Conservation (phyloP, 2,888 invertebrate species). For the Xanthorhoe spadicearia region DNA sequence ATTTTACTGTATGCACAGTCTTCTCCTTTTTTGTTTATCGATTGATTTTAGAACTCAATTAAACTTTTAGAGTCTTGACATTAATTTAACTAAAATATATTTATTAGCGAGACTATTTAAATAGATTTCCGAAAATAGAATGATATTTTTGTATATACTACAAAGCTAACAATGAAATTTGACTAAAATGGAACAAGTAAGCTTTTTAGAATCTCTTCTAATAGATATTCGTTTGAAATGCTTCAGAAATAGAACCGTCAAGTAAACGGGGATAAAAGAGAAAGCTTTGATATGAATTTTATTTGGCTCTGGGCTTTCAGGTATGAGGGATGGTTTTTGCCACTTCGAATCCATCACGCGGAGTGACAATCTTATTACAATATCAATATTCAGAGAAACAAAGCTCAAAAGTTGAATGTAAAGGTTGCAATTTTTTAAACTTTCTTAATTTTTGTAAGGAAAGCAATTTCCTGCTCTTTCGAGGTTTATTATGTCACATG, state of each 20-base stretch:
- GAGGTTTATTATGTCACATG: no score
- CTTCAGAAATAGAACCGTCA: neutral
- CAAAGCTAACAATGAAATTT: neutral
- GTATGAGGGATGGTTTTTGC: constrained; percentile 26
- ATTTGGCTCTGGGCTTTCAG: constrained; percentile 2
- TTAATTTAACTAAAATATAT: no score
- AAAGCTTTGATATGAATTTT: constrained; percentile 18
- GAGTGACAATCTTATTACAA: constrained; percentile 45
- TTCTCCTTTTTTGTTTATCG: no score
- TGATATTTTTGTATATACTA: no score
- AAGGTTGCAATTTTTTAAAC: neutral
- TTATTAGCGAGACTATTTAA: no score
- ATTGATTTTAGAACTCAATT: no score
- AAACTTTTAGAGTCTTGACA: no score
- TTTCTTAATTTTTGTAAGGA: no score
- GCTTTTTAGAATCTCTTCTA: neutral
- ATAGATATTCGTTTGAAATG: neutral
- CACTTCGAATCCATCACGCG: constrained; percentile 52
- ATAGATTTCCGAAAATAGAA: neutral
- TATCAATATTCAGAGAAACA: constrained; percentile 49
- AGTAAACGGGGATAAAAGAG: constrained; percentile 1
- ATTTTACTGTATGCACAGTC: no score
- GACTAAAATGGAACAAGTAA: neutral
- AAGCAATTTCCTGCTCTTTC: neutral
- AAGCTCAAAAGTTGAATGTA: constrained; percentile 25